A percentile compares a stretch with the other conserved stretches of the same genome.
Evolutionary conservation across 2,888 invertebrate species (phyloP).

Genomic region (Drosophila siamana): DNA sequence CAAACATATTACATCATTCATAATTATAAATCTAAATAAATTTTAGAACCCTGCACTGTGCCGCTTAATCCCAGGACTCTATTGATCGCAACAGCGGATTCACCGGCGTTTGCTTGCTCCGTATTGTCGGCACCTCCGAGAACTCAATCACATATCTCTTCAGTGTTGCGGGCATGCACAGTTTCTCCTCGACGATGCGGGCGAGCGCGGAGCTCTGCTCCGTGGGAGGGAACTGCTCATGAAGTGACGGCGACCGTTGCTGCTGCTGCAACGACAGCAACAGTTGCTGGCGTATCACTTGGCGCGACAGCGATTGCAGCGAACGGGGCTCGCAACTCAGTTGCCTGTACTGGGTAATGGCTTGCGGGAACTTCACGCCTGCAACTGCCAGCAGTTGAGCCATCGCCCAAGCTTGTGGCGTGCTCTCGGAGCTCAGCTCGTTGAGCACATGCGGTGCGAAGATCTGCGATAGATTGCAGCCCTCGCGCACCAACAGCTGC

Average conservation of each 20-base stretch:
- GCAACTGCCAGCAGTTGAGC: conserved; percentile 78
- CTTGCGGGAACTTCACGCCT: conserved; percentile 75
- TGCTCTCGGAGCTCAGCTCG: conserved; percentile 67
- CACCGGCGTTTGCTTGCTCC: conserved; percentile 15
- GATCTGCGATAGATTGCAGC: conserved; percentile 80
- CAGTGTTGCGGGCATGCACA: conserved; percentile 79
- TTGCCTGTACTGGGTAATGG: conserved; percentile 42
- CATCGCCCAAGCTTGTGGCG: conserved; percentile 68
- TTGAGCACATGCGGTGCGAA: conserved; percentile 76
- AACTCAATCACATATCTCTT: conserved; percentile 82
- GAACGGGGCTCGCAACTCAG: conserved; percentile 75
- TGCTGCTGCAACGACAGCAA: conserved; percentile 65
- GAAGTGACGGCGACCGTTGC: conserved; percentile 28
- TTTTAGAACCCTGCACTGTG: conserved; percentile 36
- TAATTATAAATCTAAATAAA: conserved; percentile 37
- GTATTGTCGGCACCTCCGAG: conserved; percentile 77
- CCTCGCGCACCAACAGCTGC: conserved; percentile 83
- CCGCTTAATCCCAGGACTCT: conserved; percentile 58
- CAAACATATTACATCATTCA: conserved; percentile 6
- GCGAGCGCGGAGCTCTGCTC: conserved; percentile 77
- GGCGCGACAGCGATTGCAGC: conserved; percentile 81
- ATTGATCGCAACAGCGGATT: conserved; percentile 23
- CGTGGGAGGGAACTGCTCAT: conserved; percentile 69
- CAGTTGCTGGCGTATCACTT: conserved; percentile 77
- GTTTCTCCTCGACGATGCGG: conserved; percentile 74